Base-by-base conservation (phyloP, 2,113 vertebrate genomes). In the Muscicapa adusta region DNA sequence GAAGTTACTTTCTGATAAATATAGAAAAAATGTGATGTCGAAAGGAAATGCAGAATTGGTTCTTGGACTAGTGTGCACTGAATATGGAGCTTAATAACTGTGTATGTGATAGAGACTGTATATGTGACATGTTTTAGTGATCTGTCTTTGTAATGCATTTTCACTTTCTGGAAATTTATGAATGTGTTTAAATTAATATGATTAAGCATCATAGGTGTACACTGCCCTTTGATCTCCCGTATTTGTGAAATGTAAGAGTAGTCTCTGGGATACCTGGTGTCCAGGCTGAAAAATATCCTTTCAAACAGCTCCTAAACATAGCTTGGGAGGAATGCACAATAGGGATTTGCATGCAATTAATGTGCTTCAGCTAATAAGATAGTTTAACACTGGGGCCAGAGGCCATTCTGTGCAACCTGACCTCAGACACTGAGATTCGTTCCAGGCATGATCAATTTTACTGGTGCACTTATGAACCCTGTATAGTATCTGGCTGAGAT, bases 141-240 rank as follows among this genome's bases (percentile, higher is more conserved):
- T 40, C 14, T 68, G 18, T 26, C 25, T 70, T 74, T 50, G 22
- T 26, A 74, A 42, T 14, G 9, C 1, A 23, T 54, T 73, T 53
- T 77, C 5, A 34, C 4, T 38, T 61, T 66, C 33, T 81, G 76
- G 14, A 91, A 80, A 58, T 65, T 61, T 53, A 74, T 66, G 6
- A 45, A 70, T 62, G 13, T 70, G 18, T 56, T 76, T 65, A 63
- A 36, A 40, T 42, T 40, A 66, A 53, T 19, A 18, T 2, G 2
- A 36, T 23, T 68, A 77, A 42, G 3, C 22, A 15, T 62, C 28
- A 57, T 31, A 57, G 7, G 3, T 73, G 4, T 31, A 57, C 2
- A 0, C 5, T 53, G 26, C 10, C 16, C 18, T 40, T n/a, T n/a
- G 28, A 43, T 57, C 31, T 65, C n/a, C 4, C 0, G 0, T 57